Conservation (phyloP, 2,888 invertebrate genomes). For the Crioceris asparagi region DNA sequence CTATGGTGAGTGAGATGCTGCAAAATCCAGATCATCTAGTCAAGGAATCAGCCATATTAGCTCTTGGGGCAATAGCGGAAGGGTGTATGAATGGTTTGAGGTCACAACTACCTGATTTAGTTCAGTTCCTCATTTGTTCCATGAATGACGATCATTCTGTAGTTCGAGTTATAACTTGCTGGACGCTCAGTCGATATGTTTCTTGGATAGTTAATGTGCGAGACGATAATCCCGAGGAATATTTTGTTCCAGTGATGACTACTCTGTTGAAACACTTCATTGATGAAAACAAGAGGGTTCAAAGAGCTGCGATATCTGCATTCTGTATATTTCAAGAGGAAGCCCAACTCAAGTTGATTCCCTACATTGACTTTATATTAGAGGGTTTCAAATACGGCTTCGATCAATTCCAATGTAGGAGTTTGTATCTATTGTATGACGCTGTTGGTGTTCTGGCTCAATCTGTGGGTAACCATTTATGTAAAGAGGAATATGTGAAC, state of each 20-base stretch:
- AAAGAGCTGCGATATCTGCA: conserved; percentile 68
- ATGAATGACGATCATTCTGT: conserved; percentile 57
- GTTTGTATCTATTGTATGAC: conserved; percentile 63
- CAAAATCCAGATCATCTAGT: conserved; percentile 92
- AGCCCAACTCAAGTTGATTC: conserved; percentile 60
- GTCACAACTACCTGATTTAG: conserved; percentile 55
- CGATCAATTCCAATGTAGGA: conserved; percentile 55
- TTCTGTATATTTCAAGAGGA: conserved; percentile 72
- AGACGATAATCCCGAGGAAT: conserved; percentile 35
- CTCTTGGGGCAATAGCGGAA: conserved; percentile 52
- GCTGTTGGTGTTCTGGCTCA: conserved; percentile 67
- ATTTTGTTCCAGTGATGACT: conserved; percentile 59
- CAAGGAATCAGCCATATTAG: conserved; percentile 88
- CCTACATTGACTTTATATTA: conserved; percentile 59
- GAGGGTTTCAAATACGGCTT: conserved; percentile 61
- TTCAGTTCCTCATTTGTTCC: conserved; percentile 56
- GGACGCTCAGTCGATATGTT: conserved; percentile 65
- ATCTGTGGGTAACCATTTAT: conserved; percentile 59
- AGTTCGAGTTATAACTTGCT: conserved; percentile 66
- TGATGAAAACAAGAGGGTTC: conserved; percentile 65
- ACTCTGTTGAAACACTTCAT: conserved; percentile 57
- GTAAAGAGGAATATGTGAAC: conserved; percentile 55
- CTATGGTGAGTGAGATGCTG: conserved; percentile 90
- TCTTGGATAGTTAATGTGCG: conserved; percentile 63
- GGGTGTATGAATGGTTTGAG: conserved; percentile 57